Evolutionary conservation across 2,113 vertebrate genomes (phyloP), one percentile per base, ranked within the genome.

Genomic region (Callithrix jacchus): DNA sequence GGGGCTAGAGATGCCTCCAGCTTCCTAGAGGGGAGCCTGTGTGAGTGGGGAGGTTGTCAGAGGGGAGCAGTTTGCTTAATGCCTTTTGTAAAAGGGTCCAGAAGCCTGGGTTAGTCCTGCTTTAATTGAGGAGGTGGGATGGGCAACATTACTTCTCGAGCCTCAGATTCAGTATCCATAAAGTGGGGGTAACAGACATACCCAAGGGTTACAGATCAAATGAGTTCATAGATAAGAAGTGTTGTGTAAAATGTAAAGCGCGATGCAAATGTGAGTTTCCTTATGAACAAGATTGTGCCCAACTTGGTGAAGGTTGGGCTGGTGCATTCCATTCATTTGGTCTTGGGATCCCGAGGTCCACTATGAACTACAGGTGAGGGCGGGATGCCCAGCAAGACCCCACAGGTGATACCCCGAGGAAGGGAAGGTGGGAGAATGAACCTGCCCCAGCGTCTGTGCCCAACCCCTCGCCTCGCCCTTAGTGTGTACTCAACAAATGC

Each of bases 341-440:
- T 54, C 13, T 7, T 2, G 6, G 52, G 56, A 56, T 23, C 61
- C 35, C 0, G 0, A 81, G 56, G 40, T 40, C 76, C 52, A 13
- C 7, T 0, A 9, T 32, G 71, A 87, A 52, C 16, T 23, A 0
- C 16, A 30, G 17, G 23, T 5, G 11, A n/a, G 17, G 35, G 35
- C 10, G 20, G 64, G 9, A 18, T 35, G 40, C 20, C 77, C 27
- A 0, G 64, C 30, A 32, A 66, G 76, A 30, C 21, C 27, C n/a
- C 17, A 6, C 0, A 1, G 20, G 47, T 9, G 30, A 2, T 25
- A 40, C 17, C 71, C 8, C 10, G 1, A 4, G 49, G 91, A 49
- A 35, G 85, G 37, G 17, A 52, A 27, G 68, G 2, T 3, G 14
- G 37, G 73, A 40, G 52, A 18, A 20, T 0, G 14, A 88, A 12